phyloP scores from a whole-genome alignment of 30 jellyfish, hydroid and myxozoan genomes.

The Calvadosia cruxmelitensis region DNA sequence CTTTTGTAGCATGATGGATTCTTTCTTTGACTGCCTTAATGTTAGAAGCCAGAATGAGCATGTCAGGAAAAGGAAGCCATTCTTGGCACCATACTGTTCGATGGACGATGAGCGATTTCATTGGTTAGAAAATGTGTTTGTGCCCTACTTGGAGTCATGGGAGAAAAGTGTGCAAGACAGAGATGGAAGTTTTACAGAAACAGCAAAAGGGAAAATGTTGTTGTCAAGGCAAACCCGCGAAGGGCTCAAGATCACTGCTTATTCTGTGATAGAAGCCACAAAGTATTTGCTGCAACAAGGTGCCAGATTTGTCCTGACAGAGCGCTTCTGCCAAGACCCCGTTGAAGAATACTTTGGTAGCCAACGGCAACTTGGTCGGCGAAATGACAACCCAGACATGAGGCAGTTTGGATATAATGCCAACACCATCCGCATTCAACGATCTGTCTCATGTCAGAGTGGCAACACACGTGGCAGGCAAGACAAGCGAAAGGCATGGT shows the following conservation, averaged over 20 bases:
- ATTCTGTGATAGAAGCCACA: too few species aligned
- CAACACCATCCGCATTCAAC: constrained; percentile 10
- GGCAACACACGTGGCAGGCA: constrained; percentile 10
- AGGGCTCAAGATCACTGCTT: too few species aligned
- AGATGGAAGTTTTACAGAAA: constrained; percentile 10
- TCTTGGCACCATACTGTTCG: constrained; percentile 28
- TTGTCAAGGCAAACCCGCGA: too few species aligned
- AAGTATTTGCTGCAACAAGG: too few species aligned
- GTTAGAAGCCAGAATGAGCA: constrained; percentile 27
- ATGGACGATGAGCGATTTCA: constrained; percentile 21
- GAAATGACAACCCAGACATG: too few species aligned
- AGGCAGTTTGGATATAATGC: too few species aligned
- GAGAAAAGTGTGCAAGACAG: constrained; percentile 15
- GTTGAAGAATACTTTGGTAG: too few species aligned
- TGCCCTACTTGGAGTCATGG: constrained; percentile 35
- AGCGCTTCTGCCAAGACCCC: too few species aligned
- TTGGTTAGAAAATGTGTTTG: constrained; percentile 12
- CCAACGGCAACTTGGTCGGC: too few species aligned
- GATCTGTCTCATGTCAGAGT: constrained; percentile 3
- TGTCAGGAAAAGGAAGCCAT: constrained; percentile 19
- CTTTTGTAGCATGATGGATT: constrained; percentile 33
- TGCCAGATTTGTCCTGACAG: too few species aligned
- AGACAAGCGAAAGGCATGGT: constrained; percentile 6
- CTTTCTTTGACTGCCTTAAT: constrained; percentile 42
- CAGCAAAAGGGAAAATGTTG: too few species aligned